These are phyloP conservation scores for Acrobeloides nanus DNA, from an alignment of 2,888 invertebrate species.

Conservation along the genomic window DNA sequence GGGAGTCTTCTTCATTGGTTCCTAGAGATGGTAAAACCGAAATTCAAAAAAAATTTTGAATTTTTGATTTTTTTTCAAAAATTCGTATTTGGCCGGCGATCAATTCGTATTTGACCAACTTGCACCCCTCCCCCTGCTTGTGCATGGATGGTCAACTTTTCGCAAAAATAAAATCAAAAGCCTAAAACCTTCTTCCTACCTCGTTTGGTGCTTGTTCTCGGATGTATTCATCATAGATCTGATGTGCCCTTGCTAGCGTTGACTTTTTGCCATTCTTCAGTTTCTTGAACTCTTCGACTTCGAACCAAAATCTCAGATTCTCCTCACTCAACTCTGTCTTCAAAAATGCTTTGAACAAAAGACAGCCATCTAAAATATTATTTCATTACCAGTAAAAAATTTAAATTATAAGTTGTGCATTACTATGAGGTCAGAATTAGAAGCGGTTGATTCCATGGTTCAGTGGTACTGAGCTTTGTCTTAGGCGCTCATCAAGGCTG, in stretches of 20 bases:
- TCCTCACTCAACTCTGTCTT: slow-evolving; percentile 42
- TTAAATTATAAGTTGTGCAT: too few species aligned
- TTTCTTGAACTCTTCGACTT: slow-evolving; percentile 48
- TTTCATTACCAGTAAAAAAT: too few species aligned
- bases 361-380: slow-evolving; percentile 37
- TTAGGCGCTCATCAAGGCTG: too few species aligned
- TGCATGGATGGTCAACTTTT: too few species aligned
- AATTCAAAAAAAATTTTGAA: too few species aligned
- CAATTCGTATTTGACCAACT: too few species aligned
- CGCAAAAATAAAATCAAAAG: neutral
- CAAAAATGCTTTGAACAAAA: slow-evolving; percentile 43
- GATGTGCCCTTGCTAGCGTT: slow-evolving; percentile 36
- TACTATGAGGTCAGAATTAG: too few species aligned
- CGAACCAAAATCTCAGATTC: slow-evolving; percentile 48
- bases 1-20: neutral
- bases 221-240: slow-evolving; percentile 41
- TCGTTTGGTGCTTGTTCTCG: slow-evolving; percentile 38
- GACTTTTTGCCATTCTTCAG: slow-evolving; percentile 36
- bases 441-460: too few species aligned
- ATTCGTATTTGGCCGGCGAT: too few species aligned
- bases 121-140: too few species aligned
- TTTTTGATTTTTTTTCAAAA: too few species aligned
- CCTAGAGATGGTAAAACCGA: slow-evolving; percentile 2
- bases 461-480: too few species aligned
- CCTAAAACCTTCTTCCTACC: slow-evolving; percentile 26